Percentiles rank a stretch among this genome's conserved stretches.
Conservation (phyloP, 2,888 invertebrate genomes). For the Tenodera sinensis region DNA sequence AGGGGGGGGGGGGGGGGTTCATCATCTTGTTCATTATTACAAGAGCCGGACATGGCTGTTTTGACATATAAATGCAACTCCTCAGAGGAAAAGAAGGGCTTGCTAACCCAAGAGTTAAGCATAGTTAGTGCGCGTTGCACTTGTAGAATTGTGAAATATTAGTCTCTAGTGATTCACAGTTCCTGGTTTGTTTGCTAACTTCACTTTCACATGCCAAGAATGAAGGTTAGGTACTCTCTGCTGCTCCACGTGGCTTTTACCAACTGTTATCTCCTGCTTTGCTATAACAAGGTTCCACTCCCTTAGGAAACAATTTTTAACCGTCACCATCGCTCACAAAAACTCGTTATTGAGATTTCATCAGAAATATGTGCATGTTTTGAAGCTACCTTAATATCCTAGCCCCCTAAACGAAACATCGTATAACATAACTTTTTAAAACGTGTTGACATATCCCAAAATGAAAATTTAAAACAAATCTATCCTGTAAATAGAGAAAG, state of each 20-base stretch:
- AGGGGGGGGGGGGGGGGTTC: too few relatives aligned
- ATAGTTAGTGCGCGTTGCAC: neutral
- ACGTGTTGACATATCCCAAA: too few relatives aligned
- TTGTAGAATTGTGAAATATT: neutral
- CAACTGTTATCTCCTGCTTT: neutral
- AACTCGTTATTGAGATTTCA: too few relatives aligned
- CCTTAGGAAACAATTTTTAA: neutral
- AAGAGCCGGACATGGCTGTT: neutral
- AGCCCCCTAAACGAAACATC: too few relatives aligned
- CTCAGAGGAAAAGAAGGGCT: neutral
- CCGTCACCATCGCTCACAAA: too few relatives aligned
- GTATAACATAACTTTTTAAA: too few relatives aligned
- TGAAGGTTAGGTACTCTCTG: neutral
- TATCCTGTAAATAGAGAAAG: too few relatives aligned
- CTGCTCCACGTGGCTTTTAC: neutral
- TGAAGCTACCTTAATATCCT: too few relatives aligned
- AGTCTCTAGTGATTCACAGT: neutral
- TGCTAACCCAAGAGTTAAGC: neutral
- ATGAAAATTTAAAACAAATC: too few relatives aligned
- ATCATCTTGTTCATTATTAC: neutral
- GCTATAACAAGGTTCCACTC: neutral
- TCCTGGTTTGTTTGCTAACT: neutral
- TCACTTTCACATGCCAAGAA: neutral
- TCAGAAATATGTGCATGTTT: too few relatives aligned
- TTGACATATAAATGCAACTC: neutral